Evolutionary conservation across 2,113 vertebrate species (phyloP), one percentile per base, ranked within the genome.

Genomic region (Pao palembangensis): DNA sequence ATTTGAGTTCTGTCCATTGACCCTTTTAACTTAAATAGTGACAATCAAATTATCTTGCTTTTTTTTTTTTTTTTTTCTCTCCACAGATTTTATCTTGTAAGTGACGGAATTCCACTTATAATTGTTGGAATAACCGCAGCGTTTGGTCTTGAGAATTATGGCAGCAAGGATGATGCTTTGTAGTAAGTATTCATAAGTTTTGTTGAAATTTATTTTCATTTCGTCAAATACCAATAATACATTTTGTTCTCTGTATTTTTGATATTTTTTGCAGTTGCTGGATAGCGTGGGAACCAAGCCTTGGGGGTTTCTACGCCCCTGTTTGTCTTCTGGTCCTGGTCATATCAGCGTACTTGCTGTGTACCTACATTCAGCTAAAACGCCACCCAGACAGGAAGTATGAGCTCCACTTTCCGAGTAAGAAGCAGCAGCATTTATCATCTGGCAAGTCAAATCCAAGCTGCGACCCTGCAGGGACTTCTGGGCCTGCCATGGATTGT

Each of bases 261-360:
- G 2, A 62, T 5, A 63, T 19, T 73, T 8, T 49, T 64, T 71
- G 8, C 90, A 99, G 96, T 81, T 99, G 96, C 84, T 99, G 96
- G 96, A 98, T 99, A 95, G 93, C 95, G 15, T 99, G 96, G 96
- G 93, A 96, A 75, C 93, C 96, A 43, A 98, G 97, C 74, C 91
- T 99, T 0, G 97, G 95, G 5, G 94, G 94, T 5, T 98, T 98
- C 77, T 99, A 95, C 0, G 94, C 92, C 12, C 96, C 96, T 0
- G 85, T 91, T 19, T 86, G 93, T 44, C 93, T 97, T 78, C 93
- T 97, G 51, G 56, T 93, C 58, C 83, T 97, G 46, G 88, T 96
- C 76, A 96, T 94, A 83, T 98, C 91, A 10, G 15, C 92, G 69
- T 97, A 98, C 85, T 94, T 98, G 69, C 82, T 98, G 6, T 93